Base-by-base conservation (phyloP, 2,113 vertebrate species). In the Ornithorhynchus anatinus region DNA sequence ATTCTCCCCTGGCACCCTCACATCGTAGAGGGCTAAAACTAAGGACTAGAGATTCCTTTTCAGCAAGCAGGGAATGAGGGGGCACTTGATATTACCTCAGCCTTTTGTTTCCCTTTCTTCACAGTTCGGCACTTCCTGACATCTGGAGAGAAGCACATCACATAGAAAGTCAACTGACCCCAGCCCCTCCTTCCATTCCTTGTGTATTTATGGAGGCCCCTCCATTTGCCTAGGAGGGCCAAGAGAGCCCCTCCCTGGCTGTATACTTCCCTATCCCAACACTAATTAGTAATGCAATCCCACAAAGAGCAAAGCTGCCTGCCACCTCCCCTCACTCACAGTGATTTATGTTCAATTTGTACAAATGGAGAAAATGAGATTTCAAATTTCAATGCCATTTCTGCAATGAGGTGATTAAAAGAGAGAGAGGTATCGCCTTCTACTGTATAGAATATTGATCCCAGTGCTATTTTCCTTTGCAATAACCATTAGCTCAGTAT, bases 271-370 rank as follows among this genome's bases (percentile, higher is more conserved):
- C 90, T 89, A 87, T 88, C 92, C 91, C 92, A 81, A 90, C 89
- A 80, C 94, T 92, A 95, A 96, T 96, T 96, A 96, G 93, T 90
- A 93, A 94, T 95, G 94, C 94, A 95, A 92, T 96, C 95, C 95
- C 92, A 92, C 95, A 94, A 96, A 92, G 91, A 93, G 92, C 91
- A 93, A 92, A 89, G 90, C 91, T 79, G 91, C 88, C 91, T 80
- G 85, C 93, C 89, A 88, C 90, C 88, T 92, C 91, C 94, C 90
- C 92, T 94, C 91, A 94, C 93, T 95, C 92, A 89, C 86, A 89
- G 93, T 96, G 97, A 98, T 97, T 97, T 98, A 98, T 97, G 92
- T 94, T 95, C 94, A 94, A 94, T 92, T 86, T 93, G 95, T 95
- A 95, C 94, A 95, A 95, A 95, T 93, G 93, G 94, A 94, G 95